phyloP scores from a whole-genome alignment of 1,140 invertebrate species.

The Marisa cornuarietis region DNA sequence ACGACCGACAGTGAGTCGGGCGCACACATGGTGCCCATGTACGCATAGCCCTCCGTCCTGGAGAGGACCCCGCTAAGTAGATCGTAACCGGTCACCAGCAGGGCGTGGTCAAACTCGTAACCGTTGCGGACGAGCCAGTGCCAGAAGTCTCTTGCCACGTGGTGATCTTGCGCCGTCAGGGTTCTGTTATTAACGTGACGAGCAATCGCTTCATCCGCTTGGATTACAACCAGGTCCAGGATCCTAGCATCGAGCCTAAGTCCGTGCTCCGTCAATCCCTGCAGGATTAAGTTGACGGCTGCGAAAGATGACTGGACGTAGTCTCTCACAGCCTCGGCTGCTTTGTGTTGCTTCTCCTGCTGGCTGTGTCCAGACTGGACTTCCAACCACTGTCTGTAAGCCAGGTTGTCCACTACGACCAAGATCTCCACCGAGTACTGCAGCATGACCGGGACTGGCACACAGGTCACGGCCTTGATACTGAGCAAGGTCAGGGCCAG shows the following conservation, averaged over 20 bases:
- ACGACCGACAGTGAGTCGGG: conserved; percentile 5
- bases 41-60: conserved; percentile 9
- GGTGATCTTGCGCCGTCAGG: background rate
- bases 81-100: conserved; percentile 5
- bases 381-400: background rate
- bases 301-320: background rate
- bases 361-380: background rate
- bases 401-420: conserved; percentile 8
- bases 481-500: background rate
- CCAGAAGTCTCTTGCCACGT: background rate
- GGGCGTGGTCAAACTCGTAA: conserved; percentile 11
- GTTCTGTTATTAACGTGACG: background rate
- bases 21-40: conserved; percentile 4
- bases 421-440: conserved; percentile 6
- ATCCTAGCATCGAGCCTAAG: background rate
- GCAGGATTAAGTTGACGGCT: conserved; percentile 4
- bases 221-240: background rate
- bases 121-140: conserved; percentile 14
- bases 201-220: background rate
- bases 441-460: background rate
- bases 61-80: background rate
- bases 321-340: background rate
- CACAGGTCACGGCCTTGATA: background rate
- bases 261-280: conserved; percentile 1
- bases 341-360: background rate